Conservation (phyloP, 1,140 invertebrate genomes). For the Eriosoma lanigerum region DNA sequence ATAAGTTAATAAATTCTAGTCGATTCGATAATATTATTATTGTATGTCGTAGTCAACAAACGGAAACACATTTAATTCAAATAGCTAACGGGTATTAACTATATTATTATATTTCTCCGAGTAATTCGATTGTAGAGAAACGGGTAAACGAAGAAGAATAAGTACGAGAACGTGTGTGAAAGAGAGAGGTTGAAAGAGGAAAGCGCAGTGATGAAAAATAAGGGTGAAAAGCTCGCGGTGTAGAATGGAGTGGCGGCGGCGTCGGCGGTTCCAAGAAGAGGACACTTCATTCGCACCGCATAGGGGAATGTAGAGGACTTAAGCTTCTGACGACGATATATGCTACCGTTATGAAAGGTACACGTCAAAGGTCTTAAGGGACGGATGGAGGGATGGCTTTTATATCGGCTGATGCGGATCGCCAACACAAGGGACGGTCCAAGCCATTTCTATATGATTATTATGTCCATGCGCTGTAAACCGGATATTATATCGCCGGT, state of each 20-base stretch:
- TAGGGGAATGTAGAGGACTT: constrained; percentile 34
- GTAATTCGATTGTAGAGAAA: constrained; percentile 42
- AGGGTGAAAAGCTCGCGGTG: constrained; percentile 12
- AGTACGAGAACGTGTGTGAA: background rate
- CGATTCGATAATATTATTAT: too few species aligned
- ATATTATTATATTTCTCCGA: background rate
- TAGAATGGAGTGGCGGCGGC: background rate
- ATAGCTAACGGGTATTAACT: too few species aligned
- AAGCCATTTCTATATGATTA: background rate
- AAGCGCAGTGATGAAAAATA: constrained; percentile 26
- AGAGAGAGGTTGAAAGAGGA: background rate
- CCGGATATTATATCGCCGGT: background rate
- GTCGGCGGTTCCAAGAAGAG: background rate
- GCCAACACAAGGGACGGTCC: background rate
- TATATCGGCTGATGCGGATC: background rate
- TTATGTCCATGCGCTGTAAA: background rate
- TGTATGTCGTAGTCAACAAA: too few species aligned
- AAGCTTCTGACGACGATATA: constrained; percentile 25
- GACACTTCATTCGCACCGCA: background rate
- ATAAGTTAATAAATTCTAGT: too few species aligned
- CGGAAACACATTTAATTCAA: constrained; percentile 12
- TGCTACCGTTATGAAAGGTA: constrained; percentile 27
- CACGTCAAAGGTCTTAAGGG: constrained; percentile 44
- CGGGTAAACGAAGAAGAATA: background rate
- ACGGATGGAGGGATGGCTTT: background rate